Evolutionary conservation across 2,113 vertebrate genomes (phyloP), one percentile per base, ranked within the genome.

Genomic region (Orthonyx spaldingii): DNA sequence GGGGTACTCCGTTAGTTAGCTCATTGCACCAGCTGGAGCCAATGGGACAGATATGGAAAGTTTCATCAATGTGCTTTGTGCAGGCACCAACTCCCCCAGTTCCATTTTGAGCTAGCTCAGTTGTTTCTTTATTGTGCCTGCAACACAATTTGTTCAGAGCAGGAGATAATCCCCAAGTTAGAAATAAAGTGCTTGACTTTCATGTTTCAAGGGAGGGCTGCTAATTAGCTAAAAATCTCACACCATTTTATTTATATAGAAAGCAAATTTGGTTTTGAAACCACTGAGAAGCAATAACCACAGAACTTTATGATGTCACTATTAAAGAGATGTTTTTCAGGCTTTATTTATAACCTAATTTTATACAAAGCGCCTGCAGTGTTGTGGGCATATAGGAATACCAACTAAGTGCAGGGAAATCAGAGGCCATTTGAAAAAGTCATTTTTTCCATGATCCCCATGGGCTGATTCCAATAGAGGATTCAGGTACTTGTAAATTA

Each of bases 201-300:
- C 56, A 50, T 39, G 56, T 93, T 94, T 90, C 90, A 96, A 90
- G 88, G 68, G 82, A 95, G 16, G 47, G 47, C 28, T 94, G 85
- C 68, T 96, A 94, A 95, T 96, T 96, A 96, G 88, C 76, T 87
- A 95, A 94, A 96, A 94, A 75, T 74, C 56, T 95, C 66, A 55
- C 59, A 49, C 14, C 44, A 66, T 83, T 96, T 95, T 93, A 94
- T 88, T 96, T 95, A 70, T 89, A 92, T 80, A 75, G 92, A 95
- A 86, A 93, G 56, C 35, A 95, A 90, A 93, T 88, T 90, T 86
- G 83, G 93, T 93, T 94, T 92, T 83, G n/a, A 94, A 95, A 86
- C 85, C 88, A 89, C 83, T 84, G 79, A 89, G 64, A 95, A 92
- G 64, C 83, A 86, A 87, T 95, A 96, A 74, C 55, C 69, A 77